phyloP scores from a whole-genome alignment of 2,797 vertebrate species.

The Adelosebastes latens region DNA sequence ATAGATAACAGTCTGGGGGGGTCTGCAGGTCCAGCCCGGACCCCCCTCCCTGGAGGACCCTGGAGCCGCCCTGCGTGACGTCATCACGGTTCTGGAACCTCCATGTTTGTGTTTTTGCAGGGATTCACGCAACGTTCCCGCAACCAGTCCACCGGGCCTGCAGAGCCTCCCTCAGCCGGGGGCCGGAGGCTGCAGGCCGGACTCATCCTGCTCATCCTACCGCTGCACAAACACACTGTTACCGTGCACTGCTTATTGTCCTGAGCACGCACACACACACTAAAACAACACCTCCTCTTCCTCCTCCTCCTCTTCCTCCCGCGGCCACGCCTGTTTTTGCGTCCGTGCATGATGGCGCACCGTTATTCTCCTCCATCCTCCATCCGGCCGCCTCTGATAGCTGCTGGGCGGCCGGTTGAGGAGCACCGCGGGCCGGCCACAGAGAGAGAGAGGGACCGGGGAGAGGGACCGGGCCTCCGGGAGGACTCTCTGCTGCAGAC shows the following conservation, averaged over 20 bases:
- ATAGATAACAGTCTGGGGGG: no score
- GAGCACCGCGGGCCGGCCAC: not conserved
- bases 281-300: not conserved
- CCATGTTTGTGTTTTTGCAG: not conserved
- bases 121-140: not conserved
- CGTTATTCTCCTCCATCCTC: conserved; percentile 70
- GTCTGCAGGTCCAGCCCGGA: no score
- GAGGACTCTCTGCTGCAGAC: not conserved
- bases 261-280: not conserved
- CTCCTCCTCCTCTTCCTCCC: conserved; percentile 15
- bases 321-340: conserved; percentile 67
- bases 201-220: not conserved
- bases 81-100: no score
- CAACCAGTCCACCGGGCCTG: not conserved
- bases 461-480: not conserved
- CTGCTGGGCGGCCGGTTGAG: conserved; percentile 25
- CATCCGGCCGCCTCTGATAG: not conserved
- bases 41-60: no score
- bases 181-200: not conserved
- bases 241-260: not conserved
- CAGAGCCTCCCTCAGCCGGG: not conserved
- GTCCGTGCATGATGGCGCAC: conserved; percentile 53
- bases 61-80: no score
- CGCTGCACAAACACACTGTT: not conserved
- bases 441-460: not conserved